Percentiles rank a stretch among this genome's conserved stretches.
Conservation (phyloP, 1,140 invertebrate species). For the Lepidostoma basale region DNA sequence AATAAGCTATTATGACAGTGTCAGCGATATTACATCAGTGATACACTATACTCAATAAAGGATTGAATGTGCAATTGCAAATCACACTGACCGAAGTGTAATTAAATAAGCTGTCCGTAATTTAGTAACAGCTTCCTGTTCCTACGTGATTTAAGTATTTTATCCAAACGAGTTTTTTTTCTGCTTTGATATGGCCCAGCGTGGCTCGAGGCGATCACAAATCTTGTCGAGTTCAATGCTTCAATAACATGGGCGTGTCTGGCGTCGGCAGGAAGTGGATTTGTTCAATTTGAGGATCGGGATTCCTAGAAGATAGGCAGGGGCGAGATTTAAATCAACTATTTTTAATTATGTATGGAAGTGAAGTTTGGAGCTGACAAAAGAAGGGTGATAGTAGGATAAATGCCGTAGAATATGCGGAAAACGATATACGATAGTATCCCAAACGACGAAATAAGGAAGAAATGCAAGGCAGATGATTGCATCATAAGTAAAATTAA, state of each 20-base stretch:
- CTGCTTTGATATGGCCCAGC: neutral
- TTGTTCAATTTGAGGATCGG: neutral
- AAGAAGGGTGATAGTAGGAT: too few relatives aligned
- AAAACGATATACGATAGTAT: too few relatives aligned
- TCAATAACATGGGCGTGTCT: constrained; percentile 4
- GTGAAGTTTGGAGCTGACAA: too few relatives aligned
- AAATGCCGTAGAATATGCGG: too few relatives aligned
- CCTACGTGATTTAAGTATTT: constrained; percentile 5
- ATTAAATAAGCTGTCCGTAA: neutral
- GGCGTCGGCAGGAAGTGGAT: neutral
- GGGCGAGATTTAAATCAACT: too few relatives aligned
- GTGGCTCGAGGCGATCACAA: constrained; percentile 7
- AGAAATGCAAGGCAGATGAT: too few relatives aligned
- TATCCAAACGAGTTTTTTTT: constrained; percentile 1
- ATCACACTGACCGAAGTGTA: too few relatives aligned
- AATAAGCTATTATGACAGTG: neutral
- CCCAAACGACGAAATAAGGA: too few relatives aligned
- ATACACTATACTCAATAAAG: too few relatives aligned
- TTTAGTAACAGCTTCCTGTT: constrained; percentile 7
- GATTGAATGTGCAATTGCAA: too few relatives aligned
- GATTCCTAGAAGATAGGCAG: neutral
- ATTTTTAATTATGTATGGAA: too few relatives aligned
- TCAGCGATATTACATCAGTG: neutral
- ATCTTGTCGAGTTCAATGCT: constrained; percentile 6
- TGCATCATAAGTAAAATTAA: too few relatives aligned